These are phyloP conservation scores for Podarcis cretensis DNA, from an alignment of 2,113 vertebrate species.

Conservation along the genomic window DNA sequence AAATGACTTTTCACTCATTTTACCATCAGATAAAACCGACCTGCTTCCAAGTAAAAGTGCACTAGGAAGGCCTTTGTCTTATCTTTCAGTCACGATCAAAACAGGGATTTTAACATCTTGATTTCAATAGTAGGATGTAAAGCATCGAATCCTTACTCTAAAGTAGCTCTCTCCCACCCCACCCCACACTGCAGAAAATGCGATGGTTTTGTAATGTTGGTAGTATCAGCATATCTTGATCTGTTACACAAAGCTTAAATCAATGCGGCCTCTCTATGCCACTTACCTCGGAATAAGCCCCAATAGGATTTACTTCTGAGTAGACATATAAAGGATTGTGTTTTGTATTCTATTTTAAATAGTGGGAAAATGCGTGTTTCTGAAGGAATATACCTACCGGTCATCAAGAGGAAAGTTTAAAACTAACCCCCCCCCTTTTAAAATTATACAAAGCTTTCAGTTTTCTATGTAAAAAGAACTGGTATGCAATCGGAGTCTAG, in stretches of 20 bases:
- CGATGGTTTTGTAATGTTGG: background rate
- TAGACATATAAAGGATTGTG: background rate
- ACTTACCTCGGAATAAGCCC: background rate
- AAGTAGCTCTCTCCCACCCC: background rate
- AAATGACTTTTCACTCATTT: background rate
- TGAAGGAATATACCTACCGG: background rate
- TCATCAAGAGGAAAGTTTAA: background rate
- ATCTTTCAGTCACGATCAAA: background rate
- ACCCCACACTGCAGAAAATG: background rate
- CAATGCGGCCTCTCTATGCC: background rate
- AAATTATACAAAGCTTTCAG: background rate
- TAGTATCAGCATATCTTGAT: background rate
- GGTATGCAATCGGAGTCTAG: background rate
- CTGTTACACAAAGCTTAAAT: background rate
- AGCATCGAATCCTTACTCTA: background rate
- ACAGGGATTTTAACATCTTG: too few species aligned
- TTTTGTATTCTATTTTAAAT: background rate
- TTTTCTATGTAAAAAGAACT: background rate
- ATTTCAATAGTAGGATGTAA: background rate
- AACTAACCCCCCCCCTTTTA: background rate
- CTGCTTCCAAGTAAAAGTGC: conserved; percentile 23
- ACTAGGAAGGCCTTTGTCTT: too few species aligned
- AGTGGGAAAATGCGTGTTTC: background rate
- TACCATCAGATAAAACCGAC: conserved; percentile 17
- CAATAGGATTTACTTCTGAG: background rate